Evolutionary conservation across 2,113 vertebrate species (phyloP).

Genomic region (Dunckerocampus dactyliophorus): DNA sequence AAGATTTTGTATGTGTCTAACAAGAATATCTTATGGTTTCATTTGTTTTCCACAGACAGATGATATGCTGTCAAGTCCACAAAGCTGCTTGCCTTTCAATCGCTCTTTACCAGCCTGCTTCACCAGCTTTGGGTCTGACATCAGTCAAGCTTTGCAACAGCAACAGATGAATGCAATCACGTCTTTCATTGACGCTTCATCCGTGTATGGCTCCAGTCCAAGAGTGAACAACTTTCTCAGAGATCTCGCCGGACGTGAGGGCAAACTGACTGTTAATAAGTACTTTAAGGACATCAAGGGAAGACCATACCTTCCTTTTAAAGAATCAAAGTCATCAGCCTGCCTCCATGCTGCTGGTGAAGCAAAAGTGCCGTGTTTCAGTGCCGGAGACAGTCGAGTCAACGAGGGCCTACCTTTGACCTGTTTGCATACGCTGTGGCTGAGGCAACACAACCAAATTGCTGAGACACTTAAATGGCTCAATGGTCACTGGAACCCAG

Average conservation of each 20-base stretch:
- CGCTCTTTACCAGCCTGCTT: conserved; percentile 81
- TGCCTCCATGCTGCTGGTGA: conserved; percentile 64
- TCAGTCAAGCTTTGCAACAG: conserved; percentile 50
- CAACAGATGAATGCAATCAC: conserved; percentile 87
- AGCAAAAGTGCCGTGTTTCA: conserved; percentile 82
- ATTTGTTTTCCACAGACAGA: conserved; percentile 60
- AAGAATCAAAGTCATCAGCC: conserved; percentile 53
- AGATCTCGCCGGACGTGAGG: conserved; percentile 75
- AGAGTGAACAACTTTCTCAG: conserved; percentile 69
- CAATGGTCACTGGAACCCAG: conserved; percentile 82
- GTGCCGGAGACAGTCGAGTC: conserved; percentile 82
- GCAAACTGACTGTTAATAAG: conserved; percentile 78
- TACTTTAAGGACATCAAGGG: conserved; percentile 68
- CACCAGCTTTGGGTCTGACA: conserved; percentile 18
- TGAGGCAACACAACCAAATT: conserved; percentile 90
- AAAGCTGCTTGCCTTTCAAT: conserved; percentile 81
- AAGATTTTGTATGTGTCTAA: background rate
- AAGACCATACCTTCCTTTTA: conserved; percentile 77
- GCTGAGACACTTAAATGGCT: conserved; percentile 71
- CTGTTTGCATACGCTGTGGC: conserved; percentile 84
- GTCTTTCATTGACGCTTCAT: conserved; percentile 90
- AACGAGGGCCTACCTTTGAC: conserved; percentile 81
- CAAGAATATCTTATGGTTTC: background rate
- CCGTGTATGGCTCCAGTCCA: conserved; percentile 81
- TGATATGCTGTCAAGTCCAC: conserved; percentile 26